Conservation (phyloP, 2,888 invertebrate species). For the Phyllotreta striolata region DNA sequence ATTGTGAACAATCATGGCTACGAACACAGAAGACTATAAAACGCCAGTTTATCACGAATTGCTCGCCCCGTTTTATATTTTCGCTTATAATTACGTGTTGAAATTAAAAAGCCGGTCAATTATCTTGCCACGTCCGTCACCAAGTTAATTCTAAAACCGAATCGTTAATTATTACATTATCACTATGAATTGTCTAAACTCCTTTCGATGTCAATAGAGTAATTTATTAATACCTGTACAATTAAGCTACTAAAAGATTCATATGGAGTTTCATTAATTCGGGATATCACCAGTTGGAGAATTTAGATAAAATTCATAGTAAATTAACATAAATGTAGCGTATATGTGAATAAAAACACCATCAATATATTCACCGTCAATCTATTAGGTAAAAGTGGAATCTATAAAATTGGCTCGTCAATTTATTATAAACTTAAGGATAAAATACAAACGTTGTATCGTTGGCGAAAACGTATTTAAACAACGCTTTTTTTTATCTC, state of each 20-base stretch:
- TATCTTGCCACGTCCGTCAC: too few species aligned
- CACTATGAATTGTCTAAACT: conserved; percentile 8
- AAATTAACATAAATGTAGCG: not conserved
- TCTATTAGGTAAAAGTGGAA: too few species aligned
- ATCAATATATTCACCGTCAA: too few species aligned
- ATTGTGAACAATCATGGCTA: conserved; percentile 6
- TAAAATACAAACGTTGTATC: too few species aligned
- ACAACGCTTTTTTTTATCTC: too few species aligned
- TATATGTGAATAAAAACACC: not conserved
- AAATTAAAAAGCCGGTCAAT: too few species aligned
- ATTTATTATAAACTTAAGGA: too few species aligned
- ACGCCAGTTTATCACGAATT: conserved; percentile 7
- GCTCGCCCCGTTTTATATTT: too few species aligned
- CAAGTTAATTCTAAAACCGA: not conserved
- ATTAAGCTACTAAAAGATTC: conserved; percentile 23
- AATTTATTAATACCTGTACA: conserved; percentile 26
- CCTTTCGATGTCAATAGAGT: conserved; percentile 25
- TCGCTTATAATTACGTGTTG: too few species aligned
- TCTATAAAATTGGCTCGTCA: too few species aligned
- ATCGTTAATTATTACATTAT: not conserved
- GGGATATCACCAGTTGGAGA: conserved; percentile 12
- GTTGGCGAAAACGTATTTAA: too few species aligned
- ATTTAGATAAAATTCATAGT: conserved; percentile 10
- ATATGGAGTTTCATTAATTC: conserved; percentile 22
- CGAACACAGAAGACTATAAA: conserved; percentile 7